Conservation (phyloP, 2,888 invertebrate genomes). For the Ganaspis brasiliensis region DNA sequence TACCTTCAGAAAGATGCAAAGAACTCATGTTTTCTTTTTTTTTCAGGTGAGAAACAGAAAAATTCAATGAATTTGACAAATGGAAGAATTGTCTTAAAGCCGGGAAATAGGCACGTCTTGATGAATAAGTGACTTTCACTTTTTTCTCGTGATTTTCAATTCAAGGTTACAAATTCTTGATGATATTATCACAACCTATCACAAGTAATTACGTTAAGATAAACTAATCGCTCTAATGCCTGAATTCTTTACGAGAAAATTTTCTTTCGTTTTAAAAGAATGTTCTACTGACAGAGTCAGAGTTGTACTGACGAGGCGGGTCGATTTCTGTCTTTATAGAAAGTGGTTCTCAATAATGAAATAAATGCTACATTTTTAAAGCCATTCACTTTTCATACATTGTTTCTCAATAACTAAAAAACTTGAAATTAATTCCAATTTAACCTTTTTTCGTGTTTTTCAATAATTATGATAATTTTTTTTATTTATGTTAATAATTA, state of each 20-base stretch:
- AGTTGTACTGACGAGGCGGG: not conserved
- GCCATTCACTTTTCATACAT: no score
- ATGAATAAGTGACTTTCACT: not conserved
- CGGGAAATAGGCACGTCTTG: not conserved
- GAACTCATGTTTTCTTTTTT: not conserved
- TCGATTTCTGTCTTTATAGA: not conserved
- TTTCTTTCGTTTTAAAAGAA: not conserved
- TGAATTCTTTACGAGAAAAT: not conserved
- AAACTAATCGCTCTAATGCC: no score
- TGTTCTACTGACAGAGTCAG: not conserved
- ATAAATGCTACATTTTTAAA: not conserved
- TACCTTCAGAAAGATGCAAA: conserved; percentile 34
- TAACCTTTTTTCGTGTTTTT: no score
- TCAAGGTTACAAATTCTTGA: not conserved
- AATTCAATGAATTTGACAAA: no score
- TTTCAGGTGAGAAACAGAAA: not conserved
- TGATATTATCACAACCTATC: no score
- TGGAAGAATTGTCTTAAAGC: not conserved
- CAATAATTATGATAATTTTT: no score
- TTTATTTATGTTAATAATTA: no score
- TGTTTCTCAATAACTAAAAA: no score
- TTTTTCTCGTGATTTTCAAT: not conserved
- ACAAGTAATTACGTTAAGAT: no score
- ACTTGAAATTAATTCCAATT: no score
- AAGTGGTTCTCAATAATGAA: not conserved